Conservation (phyloP, 2,888 invertebrate species). For the Drosophila antonietae region DNA sequence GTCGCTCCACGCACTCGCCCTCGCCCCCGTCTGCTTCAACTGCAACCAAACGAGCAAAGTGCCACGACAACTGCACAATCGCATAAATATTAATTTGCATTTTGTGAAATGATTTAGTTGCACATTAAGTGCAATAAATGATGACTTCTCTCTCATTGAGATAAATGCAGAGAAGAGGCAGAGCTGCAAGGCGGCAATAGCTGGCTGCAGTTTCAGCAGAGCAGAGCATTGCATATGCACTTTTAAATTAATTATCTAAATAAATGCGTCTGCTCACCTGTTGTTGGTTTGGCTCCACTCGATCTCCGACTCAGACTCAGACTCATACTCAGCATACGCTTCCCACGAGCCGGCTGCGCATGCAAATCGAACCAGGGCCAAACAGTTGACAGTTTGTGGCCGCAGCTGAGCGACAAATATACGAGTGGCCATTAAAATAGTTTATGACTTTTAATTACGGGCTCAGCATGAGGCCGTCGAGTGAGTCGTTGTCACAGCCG, state of each 20-base stretch:
- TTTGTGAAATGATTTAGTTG: conserved; percentile 69
- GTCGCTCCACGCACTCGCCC: conserved; percentile 3
- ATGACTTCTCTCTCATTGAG: conserved; percentile 33
- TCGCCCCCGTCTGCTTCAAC: background rate
- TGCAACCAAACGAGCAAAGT: conserved; percentile 16
- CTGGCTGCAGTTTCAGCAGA: background rate
- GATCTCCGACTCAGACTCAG: background rate
- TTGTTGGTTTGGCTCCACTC: background rate
- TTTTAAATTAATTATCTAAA: conserved; percentile 46
- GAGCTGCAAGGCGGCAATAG: background rate
- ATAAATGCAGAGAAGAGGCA: conserved; percentile 19
- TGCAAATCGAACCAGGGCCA: conserved; percentile 68
- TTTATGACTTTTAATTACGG: conserved; percentile 77
- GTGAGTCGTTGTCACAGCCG: conserved; percentile 39
- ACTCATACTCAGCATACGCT: background rate
- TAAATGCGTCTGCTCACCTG: conserved; percentile 47
- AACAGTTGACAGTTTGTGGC: conserved; percentile 73
- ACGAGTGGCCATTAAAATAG: conserved; percentile 72
- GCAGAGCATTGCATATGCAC: conserved; percentile 1
- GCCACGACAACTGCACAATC: conserved; percentile 20
- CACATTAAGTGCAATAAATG: conserved; percentile 66
- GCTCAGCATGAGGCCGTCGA: conserved; percentile 66
- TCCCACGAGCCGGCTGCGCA: conserved; percentile 45
- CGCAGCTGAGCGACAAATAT: conserved; percentile 70
- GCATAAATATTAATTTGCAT: conserved; percentile 75